phyloP scores from a whole-genome alignment of 30 jellyfish, hydroid and myxozoan genomes.

The Nemopilema nomurai region DNA sequence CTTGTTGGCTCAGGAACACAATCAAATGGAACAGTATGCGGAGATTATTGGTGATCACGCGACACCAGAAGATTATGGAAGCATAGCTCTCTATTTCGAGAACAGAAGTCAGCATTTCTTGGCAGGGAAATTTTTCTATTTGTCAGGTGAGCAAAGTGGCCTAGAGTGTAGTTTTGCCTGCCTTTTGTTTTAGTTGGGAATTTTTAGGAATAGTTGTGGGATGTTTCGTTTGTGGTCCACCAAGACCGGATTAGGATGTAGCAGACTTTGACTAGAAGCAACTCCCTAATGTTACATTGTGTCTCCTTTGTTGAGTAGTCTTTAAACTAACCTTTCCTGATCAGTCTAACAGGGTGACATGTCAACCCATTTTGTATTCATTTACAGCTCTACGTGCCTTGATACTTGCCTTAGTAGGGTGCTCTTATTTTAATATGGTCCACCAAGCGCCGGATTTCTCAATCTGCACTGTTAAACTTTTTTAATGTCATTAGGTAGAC shows the following conservation, averaged over 20 bases:
- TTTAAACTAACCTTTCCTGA: no score
- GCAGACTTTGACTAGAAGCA: not conserved
- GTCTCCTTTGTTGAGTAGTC: no score
- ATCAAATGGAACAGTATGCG: conserved; percentile 96
- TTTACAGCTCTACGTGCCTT: no score
- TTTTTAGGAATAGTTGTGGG: no score
- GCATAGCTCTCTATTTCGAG: conserved; percentile 95
- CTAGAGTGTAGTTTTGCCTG: no score
- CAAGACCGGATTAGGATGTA: not conserved
- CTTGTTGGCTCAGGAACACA: conserved; percentile 96
- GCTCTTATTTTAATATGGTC: no score
- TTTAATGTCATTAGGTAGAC: no score
- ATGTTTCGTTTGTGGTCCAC: not conserved
- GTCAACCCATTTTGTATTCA: no score
- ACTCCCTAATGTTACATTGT: not conserved
- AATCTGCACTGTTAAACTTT: no score
- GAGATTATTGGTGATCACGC: conserved; percentile 95
- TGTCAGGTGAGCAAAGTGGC: conserved; percentile 56
- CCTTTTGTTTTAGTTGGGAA: no score
- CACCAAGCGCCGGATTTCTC: not conserved
- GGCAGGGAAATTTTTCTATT: conserved; percentile 89
- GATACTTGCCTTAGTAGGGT: no score
- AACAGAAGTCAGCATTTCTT: conserved; percentile 75
- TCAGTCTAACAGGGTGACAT: no score
- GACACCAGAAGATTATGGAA: conserved; percentile 86